Evolutionary conservation across 1,140 invertebrate genomes (phyloP), one percentile per base, ranked within the genome.

Genomic region (Caenorhabditis latens): DNA sequence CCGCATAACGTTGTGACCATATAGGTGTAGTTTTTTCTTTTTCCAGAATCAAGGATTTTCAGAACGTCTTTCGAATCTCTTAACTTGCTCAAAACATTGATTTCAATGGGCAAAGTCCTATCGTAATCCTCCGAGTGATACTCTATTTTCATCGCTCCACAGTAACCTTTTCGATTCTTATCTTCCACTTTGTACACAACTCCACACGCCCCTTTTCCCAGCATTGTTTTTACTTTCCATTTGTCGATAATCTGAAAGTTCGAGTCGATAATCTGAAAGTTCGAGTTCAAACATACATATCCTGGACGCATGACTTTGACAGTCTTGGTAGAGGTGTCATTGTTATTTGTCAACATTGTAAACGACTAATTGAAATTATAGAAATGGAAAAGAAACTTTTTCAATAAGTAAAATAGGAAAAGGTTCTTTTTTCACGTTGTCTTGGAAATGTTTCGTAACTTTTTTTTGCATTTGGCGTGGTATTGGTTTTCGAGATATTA

Each of bases 1-100:
- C 90, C 90, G 50, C 89, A 90, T 4, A 90, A 58, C 7, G 90
- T 85, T 67, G 92, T 89, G 21, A 90, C 90, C 48, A 90, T 90
- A 82, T 87, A 90, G 43, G 43, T 85, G 50, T 85, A 85, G 9
- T 57, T 21, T 6, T 50, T 55, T 8, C 84, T 65, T 24, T 75
- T 71, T 40, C 84, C 84, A 55, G 14, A 75, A n/a, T 85, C 84
- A 14, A 85, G 53, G 13, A 71, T 32, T 14, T 67, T 65, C 5
- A 85, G 63, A 32, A 85, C 84, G 24, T 85, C 63, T 14, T 46
- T 21, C 14, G 16, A n/a, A 19, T 85, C 46, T 19, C 55, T 71
- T 50, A 85, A 21, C 53, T 75, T 85, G 48, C 48, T 55, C 21
- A 85, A 50, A 4, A 53, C 55, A 19, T 65, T 11, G 2, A 85